These are phyloP conservation scores for Zaprionus lachaisei DNA, from an alignment of 1,140 invertebrate genomes.

Conservation along the genomic window DNA sequence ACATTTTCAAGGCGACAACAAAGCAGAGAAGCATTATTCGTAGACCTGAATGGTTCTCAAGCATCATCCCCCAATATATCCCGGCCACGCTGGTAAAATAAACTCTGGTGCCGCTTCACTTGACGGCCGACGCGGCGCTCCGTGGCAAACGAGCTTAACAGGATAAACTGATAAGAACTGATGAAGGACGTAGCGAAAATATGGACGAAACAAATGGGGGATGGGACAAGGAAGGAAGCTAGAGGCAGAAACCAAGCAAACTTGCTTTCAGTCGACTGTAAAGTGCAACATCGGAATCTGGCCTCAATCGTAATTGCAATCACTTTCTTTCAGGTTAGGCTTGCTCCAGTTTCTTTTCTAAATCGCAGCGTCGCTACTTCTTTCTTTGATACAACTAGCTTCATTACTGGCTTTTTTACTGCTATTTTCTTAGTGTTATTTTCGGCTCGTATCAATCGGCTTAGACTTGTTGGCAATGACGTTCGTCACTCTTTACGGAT, in stretches of 20 bases:
- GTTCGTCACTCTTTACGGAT: slow-evolving; percentile 30
- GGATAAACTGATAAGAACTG: slow-evolving; percentile 46
- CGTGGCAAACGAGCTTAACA: slow-evolving; percentile 47
- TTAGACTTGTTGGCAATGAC: slow-evolving; percentile 64
- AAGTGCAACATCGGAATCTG: slow-evolving; percentile 69
- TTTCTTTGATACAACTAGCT: neutral
- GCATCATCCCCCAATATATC: slow-evolving; percentile 20
- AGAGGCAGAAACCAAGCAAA: neutral
- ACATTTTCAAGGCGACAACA: slow-evolving; percentile 71
- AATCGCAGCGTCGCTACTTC: neutral
- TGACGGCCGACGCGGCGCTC: slow-evolving; percentile 8
- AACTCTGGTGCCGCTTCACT: slow-evolving; percentile 32
- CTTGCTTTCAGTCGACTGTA: slow-evolving; percentile 71
- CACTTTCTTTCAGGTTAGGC: slow-evolving; percentile 21
- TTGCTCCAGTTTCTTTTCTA: neutral
- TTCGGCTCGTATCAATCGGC: slow-evolving; percentile 37
- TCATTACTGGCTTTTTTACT: slow-evolving; percentile 54
- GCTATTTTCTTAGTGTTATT: slow-evolving; percentile 44
- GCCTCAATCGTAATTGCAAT: slow-evolving; percentile 73
- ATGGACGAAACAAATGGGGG: neutral
- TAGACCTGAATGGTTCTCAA: slow-evolving; percentile 22
- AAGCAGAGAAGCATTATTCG: slow-evolving; percentile 37
- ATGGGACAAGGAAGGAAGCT: neutral
- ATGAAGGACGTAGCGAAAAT: slow-evolving; percentile 6
- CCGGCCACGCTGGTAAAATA: slow-evolving; percentile 34